Base-by-base conservation (phyloP, 2,888 invertebrate genomes). In the Zonitis immaculata region DNA sequence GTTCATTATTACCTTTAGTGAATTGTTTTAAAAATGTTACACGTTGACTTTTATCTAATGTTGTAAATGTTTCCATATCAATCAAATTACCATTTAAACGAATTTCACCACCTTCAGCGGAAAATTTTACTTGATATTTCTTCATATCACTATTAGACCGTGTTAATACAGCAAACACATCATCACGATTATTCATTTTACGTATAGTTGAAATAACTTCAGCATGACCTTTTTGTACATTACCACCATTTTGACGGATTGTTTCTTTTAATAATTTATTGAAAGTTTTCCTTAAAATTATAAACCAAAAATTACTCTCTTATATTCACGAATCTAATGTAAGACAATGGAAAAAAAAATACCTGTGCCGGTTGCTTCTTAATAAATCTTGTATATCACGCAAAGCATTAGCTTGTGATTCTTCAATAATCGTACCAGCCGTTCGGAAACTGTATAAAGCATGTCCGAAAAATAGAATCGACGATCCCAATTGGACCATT, bases 251-350 rank as follows among this genome's bases (percentile, higher is more conserved):
- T 1, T 76, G 66, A 28, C 79, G 68, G 14, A 81, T 72, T 0
- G 82, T 79, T 64, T 82, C 81, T 1, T 80, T 81, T 63, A 79
- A 74, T 61, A 82, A 66, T 69, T 82, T 82, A 63, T 80, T 79
- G 63, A 82, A 82, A 48, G 80, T 80, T 78, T 79, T 82, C 59
- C 83, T 82, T 72, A 22, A 62, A 64, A n/a, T 32, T 1, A 39
- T n/a, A n/a, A n/a, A n/a, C n/a, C n/a, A n/a, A n/a, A n/a, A n/a
- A n/a, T n/a, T n/a, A n/a, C n/a, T n/a, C n/a, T n/a, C n/a, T n/a
- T n/a, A n/a, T n/a, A n/a, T n/a, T n/a, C n/a, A n/a, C n/a, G n/a
- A n/a, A n/a, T n/a, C n/a, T n/a, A n/a, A n/a, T n/a, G n/a, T n/a
- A n/a, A n/a, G n/a, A n/a, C n/a, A n/a, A n/a, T n/a, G n/a, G n/a